Conservation (phyloP, 2,113 vertebrate genomes). For the Nothobranchius kuhntae region DNA sequence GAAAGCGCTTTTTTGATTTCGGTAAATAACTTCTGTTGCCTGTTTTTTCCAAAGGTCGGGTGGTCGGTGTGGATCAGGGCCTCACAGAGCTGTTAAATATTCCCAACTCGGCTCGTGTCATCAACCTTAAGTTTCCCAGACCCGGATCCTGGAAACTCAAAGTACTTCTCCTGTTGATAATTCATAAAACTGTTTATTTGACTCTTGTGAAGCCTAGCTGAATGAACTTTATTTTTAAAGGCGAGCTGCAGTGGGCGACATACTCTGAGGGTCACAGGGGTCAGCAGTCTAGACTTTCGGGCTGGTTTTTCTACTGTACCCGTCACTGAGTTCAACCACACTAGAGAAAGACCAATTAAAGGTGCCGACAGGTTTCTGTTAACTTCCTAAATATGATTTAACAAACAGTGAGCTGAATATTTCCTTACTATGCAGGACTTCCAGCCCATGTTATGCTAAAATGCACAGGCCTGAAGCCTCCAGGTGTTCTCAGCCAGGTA, state of each 20-base stretch:
- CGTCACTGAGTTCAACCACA: slow-evolving; percentile 78
- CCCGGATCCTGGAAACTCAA: slow-evolving; percentile 89
- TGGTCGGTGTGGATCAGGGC: slow-evolving; percentile 82
- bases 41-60: slow-evolving; percentile 76
- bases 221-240: slow-evolving; percentile 65
- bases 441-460: slow-evolving; percentile 87
- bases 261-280: slow-evolving; percentile 87
- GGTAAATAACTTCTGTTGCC: not conserved
- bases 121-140: slow-evolving; percentile 86
- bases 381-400: slow-evolving; percentile 8
- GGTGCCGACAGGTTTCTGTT: slow-evolving; percentile 70
- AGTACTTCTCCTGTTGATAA: slow-evolving; percentile 69
- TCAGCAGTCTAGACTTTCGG: slow-evolving; percentile 87
- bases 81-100: slow-evolving; percentile 89
- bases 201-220: not conserved
- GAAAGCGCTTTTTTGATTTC: not conserved
- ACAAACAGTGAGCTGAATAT: slow-evolving; percentile 3
- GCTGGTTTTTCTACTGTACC: slow-evolving; percentile 84
- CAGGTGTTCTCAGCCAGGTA: slow-evolving; percentile 80
- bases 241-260: slow-evolving; percentile 87
- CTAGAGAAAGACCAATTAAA: slow-evolving; percentile 85
- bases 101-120: slow-evolving; percentile 89
- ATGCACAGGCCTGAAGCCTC: slow-evolving; percentile 83
- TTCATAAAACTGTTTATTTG: not conserved
- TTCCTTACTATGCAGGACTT: slow-evolving; percentile 77